These are phyloP conservation scores for Athalia rosae DNA, from an alignment of 2,888 invertebrate genomes.

Conservation along the genomic window DNA sequence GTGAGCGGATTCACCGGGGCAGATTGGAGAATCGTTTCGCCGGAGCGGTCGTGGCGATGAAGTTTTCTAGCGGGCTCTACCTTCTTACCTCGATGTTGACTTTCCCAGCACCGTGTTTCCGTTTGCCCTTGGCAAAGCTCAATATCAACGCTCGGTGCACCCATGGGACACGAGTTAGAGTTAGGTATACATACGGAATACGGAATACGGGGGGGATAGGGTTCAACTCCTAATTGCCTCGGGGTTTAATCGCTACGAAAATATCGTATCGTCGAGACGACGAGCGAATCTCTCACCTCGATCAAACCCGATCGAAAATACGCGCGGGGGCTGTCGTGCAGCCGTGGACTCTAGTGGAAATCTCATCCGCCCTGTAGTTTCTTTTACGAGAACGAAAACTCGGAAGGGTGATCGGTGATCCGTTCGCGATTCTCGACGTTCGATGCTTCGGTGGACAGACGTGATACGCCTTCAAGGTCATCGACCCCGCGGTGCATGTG, in stretches of 20 bases:
- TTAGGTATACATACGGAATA: too few species aligned
- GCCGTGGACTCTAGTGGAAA: background rate
- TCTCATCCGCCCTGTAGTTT: background rate
- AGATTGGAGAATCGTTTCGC: slow-evolving; percentile 2
- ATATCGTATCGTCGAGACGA: background rate
- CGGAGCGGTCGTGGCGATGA: background rate
- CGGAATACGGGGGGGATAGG: too few species aligned
- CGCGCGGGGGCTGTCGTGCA: background rate
- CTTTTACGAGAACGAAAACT: slow-evolving; percentile 4
- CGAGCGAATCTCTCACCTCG: slow-evolving; percentile 18
- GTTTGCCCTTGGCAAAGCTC: slow-evolving; percentile 47
- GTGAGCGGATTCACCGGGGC: background rate
- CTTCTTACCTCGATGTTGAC: slow-evolving; percentile 51
- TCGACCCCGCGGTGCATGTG: background rate
- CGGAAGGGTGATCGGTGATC: background rate
- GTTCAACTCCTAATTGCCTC: too few species aligned
- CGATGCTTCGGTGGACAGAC: background rate
- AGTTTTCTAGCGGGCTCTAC: background rate
- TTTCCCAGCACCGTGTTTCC: slow-evolving; percentile 58
- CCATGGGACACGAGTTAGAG: too few species aligned
- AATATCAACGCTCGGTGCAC: too few species aligned
- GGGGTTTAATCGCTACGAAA: too few species aligned
- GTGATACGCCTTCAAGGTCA: background rate
- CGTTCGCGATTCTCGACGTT: background rate
- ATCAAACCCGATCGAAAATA: slow-evolving; percentile 16